Evolutionary conservation across 2,888 invertebrate genomes (phyloP).

Genomic region (Ochropleura plecta): DNA sequence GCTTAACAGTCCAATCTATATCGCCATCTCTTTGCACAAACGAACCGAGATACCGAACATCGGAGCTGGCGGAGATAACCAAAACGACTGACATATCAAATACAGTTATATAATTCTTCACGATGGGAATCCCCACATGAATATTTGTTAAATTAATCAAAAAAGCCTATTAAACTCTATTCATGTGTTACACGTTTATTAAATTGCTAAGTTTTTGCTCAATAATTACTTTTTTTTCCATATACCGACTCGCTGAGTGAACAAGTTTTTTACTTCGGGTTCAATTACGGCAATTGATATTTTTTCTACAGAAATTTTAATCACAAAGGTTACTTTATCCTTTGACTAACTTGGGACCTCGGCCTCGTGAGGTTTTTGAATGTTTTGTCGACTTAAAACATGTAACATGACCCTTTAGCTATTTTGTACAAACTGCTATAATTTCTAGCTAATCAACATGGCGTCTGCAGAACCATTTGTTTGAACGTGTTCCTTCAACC

Average conservation of each 20-base stretch:
- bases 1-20: background rate
- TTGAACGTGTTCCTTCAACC: background rate
- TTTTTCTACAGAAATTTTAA: background rate
- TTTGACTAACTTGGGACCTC: no score
- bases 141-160: background rate
- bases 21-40: background rate
- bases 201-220: background rate
- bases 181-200: background rate
- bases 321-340: no score
- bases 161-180: background rate
- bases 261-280: background rate
- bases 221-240: background rate
- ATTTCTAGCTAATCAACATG: background rate
- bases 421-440: background rate
- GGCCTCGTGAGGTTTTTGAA: background rate
- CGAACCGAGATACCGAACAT: background rate
- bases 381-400: background rate
- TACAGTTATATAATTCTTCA: background rate
- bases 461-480: conserved; percentile 1
- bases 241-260: background rate
- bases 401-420: background rate
- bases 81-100: background rate
- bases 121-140: background rate
- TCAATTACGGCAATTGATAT: background rate
- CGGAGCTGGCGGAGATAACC: background rate